phyloP scores from a whole-genome alignment of 30 jellyfish, hydroid and myxozoan species.

The Phacellophora camtschatica region DNA sequence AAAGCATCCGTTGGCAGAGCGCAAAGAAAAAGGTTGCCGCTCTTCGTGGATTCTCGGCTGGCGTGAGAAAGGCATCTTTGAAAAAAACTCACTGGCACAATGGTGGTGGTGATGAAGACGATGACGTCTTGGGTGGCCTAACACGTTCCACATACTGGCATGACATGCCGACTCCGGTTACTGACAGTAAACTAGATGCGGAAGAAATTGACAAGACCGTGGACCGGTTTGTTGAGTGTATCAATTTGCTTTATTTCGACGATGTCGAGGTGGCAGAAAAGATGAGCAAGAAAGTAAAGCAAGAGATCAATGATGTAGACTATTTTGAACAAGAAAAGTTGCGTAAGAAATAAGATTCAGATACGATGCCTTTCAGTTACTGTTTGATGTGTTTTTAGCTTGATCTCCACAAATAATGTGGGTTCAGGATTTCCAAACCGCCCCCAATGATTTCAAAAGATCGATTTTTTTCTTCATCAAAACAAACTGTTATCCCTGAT shows the following conservation, averaged over 20 bases:
- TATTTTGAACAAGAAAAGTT: slow-evolving; percentile 30
- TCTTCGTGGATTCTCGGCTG: slow-evolving; percentile 56
- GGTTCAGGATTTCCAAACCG: too few species aligned
- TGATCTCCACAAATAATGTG: too few species aligned
- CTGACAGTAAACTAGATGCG: slow-evolving; percentile 34
- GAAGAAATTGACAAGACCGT: slow-evolving; percentile 70
- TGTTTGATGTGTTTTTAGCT: too few species aligned
- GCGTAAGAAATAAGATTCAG: neutral
- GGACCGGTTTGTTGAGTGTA: slow-evolving; percentile 80
- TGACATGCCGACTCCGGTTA: slow-evolving; percentile 35
- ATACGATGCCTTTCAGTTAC: too few species aligned
- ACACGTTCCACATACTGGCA: slow-evolving; percentile 66
- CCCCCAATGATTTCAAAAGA: too few species aligned
- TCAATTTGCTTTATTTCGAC: slow-evolving; percentile 79
- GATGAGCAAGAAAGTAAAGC: slow-evolving; percentile 75
- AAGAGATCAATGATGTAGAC: slow-evolving; percentile 65
- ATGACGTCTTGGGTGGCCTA: slow-evolving; percentile 56
- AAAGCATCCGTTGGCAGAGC: slow-evolving; percentile 67
- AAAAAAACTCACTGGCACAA: slow-evolving; percentile 36
- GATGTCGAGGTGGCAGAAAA: slow-evolving; percentile 69
- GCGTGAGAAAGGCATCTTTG: neutral
- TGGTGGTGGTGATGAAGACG: slow-evolving; percentile 45
- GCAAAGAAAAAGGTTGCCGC: slow-evolving; percentile 40
- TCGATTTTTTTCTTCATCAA: too few species aligned
- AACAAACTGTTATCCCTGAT: too few species aligned